Conservation (phyloP, 2,888 invertebrate species). For the Ryuthela nishihirai region DNA sequence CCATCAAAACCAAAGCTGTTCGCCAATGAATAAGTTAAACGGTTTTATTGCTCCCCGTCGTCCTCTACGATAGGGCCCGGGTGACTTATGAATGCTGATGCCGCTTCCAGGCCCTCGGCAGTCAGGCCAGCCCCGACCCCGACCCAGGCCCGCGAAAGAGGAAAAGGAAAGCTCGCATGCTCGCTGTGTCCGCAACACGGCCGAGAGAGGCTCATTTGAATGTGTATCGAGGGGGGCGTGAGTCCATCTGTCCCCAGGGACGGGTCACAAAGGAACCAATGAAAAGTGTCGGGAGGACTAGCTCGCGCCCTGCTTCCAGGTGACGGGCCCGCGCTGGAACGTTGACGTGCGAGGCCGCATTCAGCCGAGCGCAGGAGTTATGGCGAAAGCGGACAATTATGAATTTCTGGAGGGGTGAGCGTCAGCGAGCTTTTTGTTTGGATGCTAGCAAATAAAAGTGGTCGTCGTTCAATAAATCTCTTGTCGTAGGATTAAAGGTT, state of each 20-base stretch:
- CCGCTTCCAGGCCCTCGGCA: too few relatives aligned
- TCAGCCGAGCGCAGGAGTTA: conserved; percentile 14
- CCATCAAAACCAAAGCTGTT: too few relatives aligned
- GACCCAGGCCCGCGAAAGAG: too few relatives aligned
- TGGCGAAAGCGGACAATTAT: conserved; percentile 34
- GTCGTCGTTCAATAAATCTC: conserved; percentile 32
- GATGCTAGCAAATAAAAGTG: conserved; percentile 24
- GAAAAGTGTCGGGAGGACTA: conserved; percentile 3
- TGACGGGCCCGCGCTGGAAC: conserved; percentile 15
- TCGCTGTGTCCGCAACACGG: too few relatives aligned
- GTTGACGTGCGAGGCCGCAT: conserved; percentile 19
- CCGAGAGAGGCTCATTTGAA: conserved; percentile 15
- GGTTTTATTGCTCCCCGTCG: too few relatives aligned
- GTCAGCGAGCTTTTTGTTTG: too few relatives aligned
- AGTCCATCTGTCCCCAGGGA: conserved; percentile 31
- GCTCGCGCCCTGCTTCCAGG: conserved; percentile 3
- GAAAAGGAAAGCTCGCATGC: too few relatives aligned
- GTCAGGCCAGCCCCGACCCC: too few relatives aligned
- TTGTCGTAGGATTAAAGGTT: conserved; percentile 23
- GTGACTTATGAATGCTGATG: too few relatives aligned
- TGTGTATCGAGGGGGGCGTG: conserved; percentile 31
- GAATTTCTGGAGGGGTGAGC: conserved; percentile 28
- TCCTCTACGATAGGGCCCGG: too few relatives aligned
- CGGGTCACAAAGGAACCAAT: conserved; percentile 26
- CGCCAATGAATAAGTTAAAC: too few relatives aligned